phyloP scores from a whole-genome alignment of 2,888 invertebrate genomes.

The Mythimna lalbum region DNA sequence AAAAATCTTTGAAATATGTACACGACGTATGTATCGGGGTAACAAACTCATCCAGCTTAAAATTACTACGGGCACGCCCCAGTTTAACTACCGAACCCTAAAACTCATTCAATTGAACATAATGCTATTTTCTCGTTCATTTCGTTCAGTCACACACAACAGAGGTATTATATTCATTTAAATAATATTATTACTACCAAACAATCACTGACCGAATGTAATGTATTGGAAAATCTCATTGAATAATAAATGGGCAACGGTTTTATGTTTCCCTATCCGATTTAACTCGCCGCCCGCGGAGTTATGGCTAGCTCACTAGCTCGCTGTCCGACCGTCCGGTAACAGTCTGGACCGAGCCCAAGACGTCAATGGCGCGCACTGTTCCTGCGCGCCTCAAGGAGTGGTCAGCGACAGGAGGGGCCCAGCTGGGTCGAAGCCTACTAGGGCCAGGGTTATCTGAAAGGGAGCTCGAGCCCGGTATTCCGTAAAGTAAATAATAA shows the following conservation, averaged over 20 bases:
- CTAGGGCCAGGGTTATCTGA: too few relatives aligned
- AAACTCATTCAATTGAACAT: slow-evolving; percentile 5
- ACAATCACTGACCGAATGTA: slow-evolving; percentile 48
- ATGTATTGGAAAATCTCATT: slow-evolving; percentile 48
- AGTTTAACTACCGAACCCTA: slow-evolving; percentile 2
- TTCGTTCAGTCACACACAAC: slow-evolving; percentile 21
- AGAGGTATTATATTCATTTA: slow-evolving; percentile 39
- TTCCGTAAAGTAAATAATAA: too few relatives aligned
- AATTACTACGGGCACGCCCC: not conserved
- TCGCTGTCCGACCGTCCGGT: too few relatives aligned
- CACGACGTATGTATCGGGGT: not conserved
- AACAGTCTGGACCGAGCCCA: too few relatives aligned
- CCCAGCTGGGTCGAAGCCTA: too few relatives aligned
- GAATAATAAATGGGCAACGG: slow-evolving; percentile 27
- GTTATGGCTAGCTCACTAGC: too few relatives aligned
- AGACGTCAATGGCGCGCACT: too few relatives aligned
- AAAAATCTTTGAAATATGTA: too few relatives aligned
- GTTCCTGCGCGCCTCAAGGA: too few relatives aligned
- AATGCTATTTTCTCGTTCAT: slow-evolving; percentile 25
- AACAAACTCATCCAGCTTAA: not conserved
- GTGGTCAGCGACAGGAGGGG: too few relatives aligned
- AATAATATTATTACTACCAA: slow-evolving; percentile 38
- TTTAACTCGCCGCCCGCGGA: too few relatives aligned
- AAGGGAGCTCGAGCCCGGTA: too few relatives aligned
- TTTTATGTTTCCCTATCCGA: slow-evolving; percentile 22